These are phyloP conservation scores for Drosophila gunungcola DNA, from an alignment of 1,140 invertebrate species.

Conservation along the genomic window DNA sequence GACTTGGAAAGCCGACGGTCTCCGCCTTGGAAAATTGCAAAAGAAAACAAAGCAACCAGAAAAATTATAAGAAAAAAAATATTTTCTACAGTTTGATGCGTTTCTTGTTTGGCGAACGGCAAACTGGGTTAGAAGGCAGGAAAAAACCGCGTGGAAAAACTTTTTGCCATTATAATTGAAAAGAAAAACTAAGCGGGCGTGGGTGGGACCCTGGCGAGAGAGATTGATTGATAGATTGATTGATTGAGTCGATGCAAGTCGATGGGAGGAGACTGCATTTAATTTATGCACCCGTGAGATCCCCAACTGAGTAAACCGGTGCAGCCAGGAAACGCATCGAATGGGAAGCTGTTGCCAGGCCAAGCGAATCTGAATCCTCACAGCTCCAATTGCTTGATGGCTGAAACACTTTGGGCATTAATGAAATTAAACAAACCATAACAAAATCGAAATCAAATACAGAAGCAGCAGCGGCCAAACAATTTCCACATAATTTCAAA, in stretches of 20 bases:
- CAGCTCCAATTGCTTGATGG: slow-evolving; percentile 46
- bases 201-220: slow-evolving; percentile 49
- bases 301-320: slow-evolving; percentile 17
- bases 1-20: slow-evolving; percentile 44
- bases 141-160: slow-evolving; percentile 31
- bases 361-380: slow-evolving; percentile 16
- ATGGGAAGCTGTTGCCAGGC: slow-evolving; percentile 12
- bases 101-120: slow-evolving; percentile 34
- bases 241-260: slow-evolving; percentile 11
- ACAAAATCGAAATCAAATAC: slow-evolving; percentile 56
- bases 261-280: slow-evolving; percentile 22
- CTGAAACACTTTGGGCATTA: slow-evolving; percentile 43
- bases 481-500: slow-evolving; percentile 63
- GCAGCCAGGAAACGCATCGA: slow-evolving; percentile 37
- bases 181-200: slow-evolving; percentile 26
- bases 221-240: slow-evolving; percentile 66
- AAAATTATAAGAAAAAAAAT: slow-evolving; percentile 70
- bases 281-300: slow-evolving; percentile 32
- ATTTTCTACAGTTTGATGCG: slow-evolving; percentile 59
- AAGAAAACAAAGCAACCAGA: slow-evolving; percentile 37
- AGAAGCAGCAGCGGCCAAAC: slow-evolving; percentile 20
- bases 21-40: slow-evolving; percentile 61
- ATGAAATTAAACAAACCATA: slow-evolving; percentile 70
- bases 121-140: slow-evolving; percentile 68
- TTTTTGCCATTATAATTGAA: slow-evolving; percentile 2